Percentiles rank a stretch among this genome's conserved stretches.
These are phyloP conservation scores for Porites cylindrica DNA, from an alignment of 92 coral and sea anemone species.

Conservation along the genomic window DNA sequence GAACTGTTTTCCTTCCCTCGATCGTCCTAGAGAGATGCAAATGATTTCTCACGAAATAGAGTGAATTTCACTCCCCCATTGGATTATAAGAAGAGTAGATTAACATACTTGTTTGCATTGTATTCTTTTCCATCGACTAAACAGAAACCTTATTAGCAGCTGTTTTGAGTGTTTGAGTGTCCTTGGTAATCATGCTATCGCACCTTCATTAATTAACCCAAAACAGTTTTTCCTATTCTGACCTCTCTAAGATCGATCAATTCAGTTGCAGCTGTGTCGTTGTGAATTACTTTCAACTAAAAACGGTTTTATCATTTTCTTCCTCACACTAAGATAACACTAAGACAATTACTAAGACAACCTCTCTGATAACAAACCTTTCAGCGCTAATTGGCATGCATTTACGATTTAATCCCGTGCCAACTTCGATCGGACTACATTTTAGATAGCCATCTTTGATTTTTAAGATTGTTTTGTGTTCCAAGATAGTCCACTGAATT, in stretches of 20 bases:
- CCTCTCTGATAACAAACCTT: too few relatives aligned
- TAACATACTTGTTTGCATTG: slow-evolving; percentile 15
- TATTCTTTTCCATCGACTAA: background rate
- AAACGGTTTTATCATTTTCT: too few relatives aligned
- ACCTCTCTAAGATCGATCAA: background rate
- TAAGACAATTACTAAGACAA: too few relatives aligned
- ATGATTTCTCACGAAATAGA: background rate
- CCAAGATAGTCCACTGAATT: background rate
- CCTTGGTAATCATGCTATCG: background rate
- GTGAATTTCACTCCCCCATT: background rate
- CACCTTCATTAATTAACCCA: slow-evolving; percentile 1
- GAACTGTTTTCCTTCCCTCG: background rate
- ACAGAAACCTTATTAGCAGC: background rate
- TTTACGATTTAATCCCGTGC: background rate
- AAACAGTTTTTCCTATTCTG: background rate
- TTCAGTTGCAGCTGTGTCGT: background rate
- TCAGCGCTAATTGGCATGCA: background rate
- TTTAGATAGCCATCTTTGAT: background rate
- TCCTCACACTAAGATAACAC: too few relatives aligned
- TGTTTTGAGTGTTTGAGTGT: background rate
- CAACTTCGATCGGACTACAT: background rate
- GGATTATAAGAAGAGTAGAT: background rate
- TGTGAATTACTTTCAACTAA: too few relatives aligned
- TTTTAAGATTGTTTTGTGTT: background rate
- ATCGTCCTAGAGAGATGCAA: background rate